Conservation (phyloP, 2,113 vertebrate species). For the Dasyornis broadbenti region DNA sequence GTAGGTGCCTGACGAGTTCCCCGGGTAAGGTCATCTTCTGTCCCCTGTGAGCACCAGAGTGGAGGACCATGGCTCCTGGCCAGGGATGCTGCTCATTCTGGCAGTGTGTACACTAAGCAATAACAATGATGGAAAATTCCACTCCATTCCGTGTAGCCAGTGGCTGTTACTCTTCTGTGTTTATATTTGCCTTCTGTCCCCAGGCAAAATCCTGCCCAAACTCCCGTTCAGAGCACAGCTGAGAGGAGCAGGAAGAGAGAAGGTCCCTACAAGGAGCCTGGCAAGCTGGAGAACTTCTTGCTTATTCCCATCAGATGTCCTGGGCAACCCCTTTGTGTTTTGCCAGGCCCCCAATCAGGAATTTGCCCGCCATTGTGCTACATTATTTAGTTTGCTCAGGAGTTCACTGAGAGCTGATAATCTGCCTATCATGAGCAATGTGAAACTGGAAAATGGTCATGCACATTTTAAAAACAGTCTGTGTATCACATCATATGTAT, state of each 20-base stretch:
- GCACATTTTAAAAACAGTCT: background rate
- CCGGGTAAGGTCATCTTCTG: background rate
- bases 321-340: background rate
- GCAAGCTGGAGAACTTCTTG: background rate
- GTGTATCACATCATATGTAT: slow-evolving; percentile 5
- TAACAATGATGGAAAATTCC: slow-evolving; percentile 10
- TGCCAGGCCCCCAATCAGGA: background rate
- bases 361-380: background rate
- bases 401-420: background rate
- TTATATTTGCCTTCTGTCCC: background rate
- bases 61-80: background rate
- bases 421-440: background rate
- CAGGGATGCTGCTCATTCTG: background rate
- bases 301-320: background rate
- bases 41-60: background rate
- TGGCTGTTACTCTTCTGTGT: background rate
- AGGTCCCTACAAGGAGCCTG: background rate
- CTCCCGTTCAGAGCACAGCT: background rate
- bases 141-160: background rate
- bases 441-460: background rate
- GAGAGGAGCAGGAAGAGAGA: background rate
- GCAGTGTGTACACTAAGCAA: background rate
- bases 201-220: background rate
- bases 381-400: background rate
- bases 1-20: background rate